Conservation (phyloP, 2,797 vertebrate species). For the Myotis vivesi region DNA sequence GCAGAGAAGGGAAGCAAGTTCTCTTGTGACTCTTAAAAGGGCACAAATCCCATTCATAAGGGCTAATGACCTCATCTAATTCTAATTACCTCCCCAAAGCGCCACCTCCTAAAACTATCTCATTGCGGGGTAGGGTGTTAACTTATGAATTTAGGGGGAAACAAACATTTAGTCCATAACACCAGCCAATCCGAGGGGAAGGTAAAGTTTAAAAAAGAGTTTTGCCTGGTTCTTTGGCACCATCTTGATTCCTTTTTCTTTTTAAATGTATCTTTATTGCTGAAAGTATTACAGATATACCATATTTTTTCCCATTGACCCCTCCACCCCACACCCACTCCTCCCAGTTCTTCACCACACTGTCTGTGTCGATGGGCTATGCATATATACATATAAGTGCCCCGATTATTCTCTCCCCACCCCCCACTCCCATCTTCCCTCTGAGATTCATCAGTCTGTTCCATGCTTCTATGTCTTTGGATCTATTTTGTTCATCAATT, state of each 20-base stretch:
- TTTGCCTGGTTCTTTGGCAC: background rate
- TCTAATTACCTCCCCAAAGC: background rate
- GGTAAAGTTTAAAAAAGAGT: background rate
- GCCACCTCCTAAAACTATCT: background rate
- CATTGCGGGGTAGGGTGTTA: background rate
- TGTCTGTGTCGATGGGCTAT: no score
- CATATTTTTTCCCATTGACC: no score
- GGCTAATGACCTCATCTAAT: background rate
- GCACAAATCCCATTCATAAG: background rate
- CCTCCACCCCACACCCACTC: no score
- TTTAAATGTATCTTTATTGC: no score
- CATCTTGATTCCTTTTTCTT: background rate
- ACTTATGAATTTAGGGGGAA: background rate
- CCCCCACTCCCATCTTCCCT: no score
- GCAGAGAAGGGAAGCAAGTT: background rate
- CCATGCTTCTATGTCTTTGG: no score
- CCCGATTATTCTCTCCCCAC: no score
- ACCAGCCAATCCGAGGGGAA: background rate
- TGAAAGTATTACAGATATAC: no score
- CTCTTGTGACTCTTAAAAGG: background rate
- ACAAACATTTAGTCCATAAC: background rate
- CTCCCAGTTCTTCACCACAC: no score
- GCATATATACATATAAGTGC: no score
- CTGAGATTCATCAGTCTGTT: no score
- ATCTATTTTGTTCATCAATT: no score